Base-by-base conservation (phyloP, 2,113 vertebrate genomes). In the Chionis minor region DNA sequence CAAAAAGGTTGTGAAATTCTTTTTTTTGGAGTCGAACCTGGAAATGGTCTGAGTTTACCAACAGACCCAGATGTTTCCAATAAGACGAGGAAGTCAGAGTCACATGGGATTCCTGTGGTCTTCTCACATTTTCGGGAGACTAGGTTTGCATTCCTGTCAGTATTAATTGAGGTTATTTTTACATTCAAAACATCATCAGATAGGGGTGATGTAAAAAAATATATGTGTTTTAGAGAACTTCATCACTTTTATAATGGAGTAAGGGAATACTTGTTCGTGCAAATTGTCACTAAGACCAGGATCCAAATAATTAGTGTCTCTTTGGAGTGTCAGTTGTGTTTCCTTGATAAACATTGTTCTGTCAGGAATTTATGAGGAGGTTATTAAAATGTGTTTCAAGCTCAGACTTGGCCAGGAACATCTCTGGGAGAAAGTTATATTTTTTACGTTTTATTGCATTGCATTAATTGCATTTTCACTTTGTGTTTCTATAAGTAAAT, bases 11-110 rank as follows among this genome's bases (percentile, higher is more conserved):
- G 88, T 97, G 97, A 96, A 98, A 98, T 91, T 77, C 38, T 87
- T 74, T 88, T 58, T 58, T n/a, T 58, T 58, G 61, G 63, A 81
- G 44, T 45, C 86, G 51, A 83, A 95, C 30, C 66, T 87, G 92
- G 86, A 78, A 65, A 38, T 27, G 70, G 59, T 65, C 90, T 62
- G 80, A 88, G 80, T 86, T 90, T 91, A 77, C 94, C 61, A 59
- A 59, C 86, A 91, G 66, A 49, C 61, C 56, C 98, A 98, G 98
- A 98, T 98, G 98, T 97, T 97, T 97, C 96, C 95, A 96, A 97
- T 98, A 95, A 98, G 89, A 86, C 88, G 20, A 93, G 61, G 81
- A 81, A 95, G 58, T 82, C 97, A 79, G 82, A 49, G 93, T 97
- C 98, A 97, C 96, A 91, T 94, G 98, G 98, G 97, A 97, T 97